These are phyloP conservation scores for Apamea monoglypha DNA, from an alignment of 2,888 invertebrate species.

Conservation along the genomic window DNA sequence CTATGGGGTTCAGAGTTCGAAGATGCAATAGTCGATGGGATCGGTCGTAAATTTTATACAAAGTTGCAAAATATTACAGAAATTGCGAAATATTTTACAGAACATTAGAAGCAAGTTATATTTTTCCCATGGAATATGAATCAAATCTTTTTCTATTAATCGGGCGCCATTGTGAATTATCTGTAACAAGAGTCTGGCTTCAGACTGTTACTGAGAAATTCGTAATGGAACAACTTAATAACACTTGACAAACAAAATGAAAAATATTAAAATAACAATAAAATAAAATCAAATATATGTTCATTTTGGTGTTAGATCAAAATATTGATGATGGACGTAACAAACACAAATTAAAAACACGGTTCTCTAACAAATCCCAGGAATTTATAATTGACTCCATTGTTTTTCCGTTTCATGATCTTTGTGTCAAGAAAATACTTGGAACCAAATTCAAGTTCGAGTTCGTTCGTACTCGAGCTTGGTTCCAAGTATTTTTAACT, in stretches of 20 bases:
- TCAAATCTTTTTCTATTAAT: background rate
- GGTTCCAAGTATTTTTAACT: background rate
- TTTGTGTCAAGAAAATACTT: background rate
- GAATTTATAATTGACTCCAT: background rate
- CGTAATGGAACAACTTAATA: background rate
- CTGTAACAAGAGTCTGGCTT: background rate
- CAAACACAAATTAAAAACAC: background rate
- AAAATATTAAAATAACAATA: no score
- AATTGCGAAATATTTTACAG: constrained; percentile 13
- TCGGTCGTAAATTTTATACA: constrained; percentile 33
- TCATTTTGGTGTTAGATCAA: background rate
- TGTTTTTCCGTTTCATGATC: background rate
- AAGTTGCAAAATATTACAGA: constrained; percentile 24
- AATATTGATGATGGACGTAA: background rate
- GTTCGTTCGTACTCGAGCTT: no score
- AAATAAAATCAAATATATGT: background rate
- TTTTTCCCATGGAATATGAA: no score
- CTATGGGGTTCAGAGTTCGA: constrained; percentile 63
- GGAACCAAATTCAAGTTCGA: no score
- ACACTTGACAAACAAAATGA: no score
- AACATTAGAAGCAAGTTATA: background rate
- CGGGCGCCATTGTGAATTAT: background rate
- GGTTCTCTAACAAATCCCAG: background rate
- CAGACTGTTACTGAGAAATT: background rate
- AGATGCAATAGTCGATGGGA: constrained; percentile 32